These are phyloP conservation scores for Drosophila gaucha DNA, from an alignment of 2,888 invertebrate species.

Conservation along the genomic window DNA sequence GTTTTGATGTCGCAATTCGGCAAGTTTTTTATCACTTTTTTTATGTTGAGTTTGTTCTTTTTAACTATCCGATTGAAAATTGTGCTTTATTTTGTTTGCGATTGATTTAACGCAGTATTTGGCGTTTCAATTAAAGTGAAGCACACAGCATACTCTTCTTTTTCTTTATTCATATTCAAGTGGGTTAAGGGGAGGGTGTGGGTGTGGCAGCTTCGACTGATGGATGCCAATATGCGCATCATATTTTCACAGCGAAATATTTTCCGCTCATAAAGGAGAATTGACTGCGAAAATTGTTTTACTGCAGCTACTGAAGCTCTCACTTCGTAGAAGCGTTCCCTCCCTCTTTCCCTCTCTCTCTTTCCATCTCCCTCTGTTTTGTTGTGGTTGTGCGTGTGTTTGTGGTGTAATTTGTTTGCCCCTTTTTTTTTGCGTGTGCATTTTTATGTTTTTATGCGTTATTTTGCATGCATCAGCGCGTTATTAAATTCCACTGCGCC, in stretches of 20 bases:
- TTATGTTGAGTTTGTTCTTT: constrained; percentile 14
- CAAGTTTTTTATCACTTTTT: constrained; percentile 31
- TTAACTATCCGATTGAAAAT: constrained; percentile 37
- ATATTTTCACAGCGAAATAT: constrained; percentile 74
- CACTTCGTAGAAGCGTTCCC: constrained; percentile 21
- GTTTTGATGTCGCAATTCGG: constrained; percentile 36
- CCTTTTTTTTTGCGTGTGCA: constrained; percentile 63
- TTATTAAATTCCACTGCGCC: constrained; percentile 72
- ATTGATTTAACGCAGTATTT: constrained; percentile 32
- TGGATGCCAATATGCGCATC: constrained; percentile 69
- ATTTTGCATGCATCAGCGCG: constrained; percentile 80
- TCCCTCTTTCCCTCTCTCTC: not conserved
- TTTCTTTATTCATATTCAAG: not conserved
- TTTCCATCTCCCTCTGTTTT: not conserved
- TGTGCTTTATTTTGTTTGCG: constrained; percentile 26
- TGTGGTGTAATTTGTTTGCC: constrained; percentile 72
- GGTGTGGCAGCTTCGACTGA: constrained; percentile 5
- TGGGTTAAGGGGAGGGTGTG: not conserved
- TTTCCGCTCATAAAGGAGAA: constrained; percentile 79
- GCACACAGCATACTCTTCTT: not conserved
- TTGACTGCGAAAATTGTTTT: constrained; percentile 81
- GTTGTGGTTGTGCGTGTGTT: constrained; percentile 10
- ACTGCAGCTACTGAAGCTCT: constrained; percentile 61
- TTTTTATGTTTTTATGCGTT: constrained; percentile 78
- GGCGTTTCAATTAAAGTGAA: constrained; percentile 35